These are phyloP conservation scores for Hafferia zeledoni DNA, from an alignment of 2,797 vertebrate species.

Conservation along the genomic window DNA sequence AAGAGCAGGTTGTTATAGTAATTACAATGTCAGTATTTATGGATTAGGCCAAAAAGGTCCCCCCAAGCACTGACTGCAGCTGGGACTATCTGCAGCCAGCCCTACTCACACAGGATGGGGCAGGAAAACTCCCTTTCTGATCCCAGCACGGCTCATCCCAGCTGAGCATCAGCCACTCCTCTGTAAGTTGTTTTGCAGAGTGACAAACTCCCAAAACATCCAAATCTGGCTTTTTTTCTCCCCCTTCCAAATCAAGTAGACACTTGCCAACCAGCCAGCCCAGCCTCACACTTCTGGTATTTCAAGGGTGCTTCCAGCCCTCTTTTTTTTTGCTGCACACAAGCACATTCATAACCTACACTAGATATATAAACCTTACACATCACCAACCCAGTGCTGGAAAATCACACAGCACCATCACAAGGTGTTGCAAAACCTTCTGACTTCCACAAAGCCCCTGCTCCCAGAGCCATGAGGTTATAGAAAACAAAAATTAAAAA, in stretches of 20 bases:
- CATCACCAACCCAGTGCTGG: not conserved
- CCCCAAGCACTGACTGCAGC: not conserved
- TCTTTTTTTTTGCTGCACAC: not conserved
- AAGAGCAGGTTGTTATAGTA: not conserved
- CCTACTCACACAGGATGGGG: not conserved
- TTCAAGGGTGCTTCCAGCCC: not conserved
- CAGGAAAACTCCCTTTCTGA: not conserved
- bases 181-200: not conserved
- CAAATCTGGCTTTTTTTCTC: not conserved
- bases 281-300: not conserved
- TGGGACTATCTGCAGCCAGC: not conserved
- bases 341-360: not conserved
- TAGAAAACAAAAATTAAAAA: not conserved
- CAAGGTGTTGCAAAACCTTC: not conserved
- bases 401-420: conserved; percentile 28
- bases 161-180: not conserved
- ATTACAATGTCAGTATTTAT: not conserved
- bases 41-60: not conserved
- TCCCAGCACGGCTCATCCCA: not conserved
- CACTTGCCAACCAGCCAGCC: not conserved
- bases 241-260: not conserved
- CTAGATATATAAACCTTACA: not conserved
- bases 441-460: not conserved
- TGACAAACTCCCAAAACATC: not conserved
- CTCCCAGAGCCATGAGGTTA: not conserved